Conservation (phyloP, 2,113 vertebrate genomes). For the Anhinga rufa region DNA sequence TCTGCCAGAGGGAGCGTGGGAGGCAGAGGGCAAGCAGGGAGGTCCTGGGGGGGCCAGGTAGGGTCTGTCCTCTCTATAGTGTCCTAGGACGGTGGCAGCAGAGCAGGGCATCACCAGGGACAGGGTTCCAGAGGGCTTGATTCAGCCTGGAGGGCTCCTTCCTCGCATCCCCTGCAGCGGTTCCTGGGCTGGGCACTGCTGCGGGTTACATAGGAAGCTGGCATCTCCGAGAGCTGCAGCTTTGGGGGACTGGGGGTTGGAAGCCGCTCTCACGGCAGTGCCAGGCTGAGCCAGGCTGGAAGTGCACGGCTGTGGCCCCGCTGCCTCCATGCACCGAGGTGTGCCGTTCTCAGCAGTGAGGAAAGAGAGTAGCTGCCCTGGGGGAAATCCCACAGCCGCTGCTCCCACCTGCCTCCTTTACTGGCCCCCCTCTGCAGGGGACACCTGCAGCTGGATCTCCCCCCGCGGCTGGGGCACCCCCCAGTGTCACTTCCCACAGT, state of each 20-base stretch:
- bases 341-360: neutral
- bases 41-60: neutral
- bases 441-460: neutral
- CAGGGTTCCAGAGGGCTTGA: neutral
- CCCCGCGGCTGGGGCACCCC: rapidly evolving
- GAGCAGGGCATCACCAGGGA: neutral
- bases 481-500: neutral
- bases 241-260: neutral
- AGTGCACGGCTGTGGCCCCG: rapidly evolving
- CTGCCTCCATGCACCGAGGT: rapidly evolving
- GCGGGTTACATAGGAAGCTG: neutral
- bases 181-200: neutral
- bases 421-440: neutral
- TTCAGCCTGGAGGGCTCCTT: neutral
- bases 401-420: neutral
- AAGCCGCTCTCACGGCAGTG: neutral
- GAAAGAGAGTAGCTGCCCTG: neutral
- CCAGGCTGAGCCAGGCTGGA: neutral
- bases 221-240: neutral
- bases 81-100: neutral
- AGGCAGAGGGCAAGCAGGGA: neutral
- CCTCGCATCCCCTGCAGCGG: neutral
- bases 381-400: rapidly evolving
- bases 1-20: conserved; percentile 20
- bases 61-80: neutral